Evolutionary conservation across 2,113 vertebrate species (phyloP), one percentile per base, ranked within the genome.

Genomic region (Oophaga pumilio): DNA sequence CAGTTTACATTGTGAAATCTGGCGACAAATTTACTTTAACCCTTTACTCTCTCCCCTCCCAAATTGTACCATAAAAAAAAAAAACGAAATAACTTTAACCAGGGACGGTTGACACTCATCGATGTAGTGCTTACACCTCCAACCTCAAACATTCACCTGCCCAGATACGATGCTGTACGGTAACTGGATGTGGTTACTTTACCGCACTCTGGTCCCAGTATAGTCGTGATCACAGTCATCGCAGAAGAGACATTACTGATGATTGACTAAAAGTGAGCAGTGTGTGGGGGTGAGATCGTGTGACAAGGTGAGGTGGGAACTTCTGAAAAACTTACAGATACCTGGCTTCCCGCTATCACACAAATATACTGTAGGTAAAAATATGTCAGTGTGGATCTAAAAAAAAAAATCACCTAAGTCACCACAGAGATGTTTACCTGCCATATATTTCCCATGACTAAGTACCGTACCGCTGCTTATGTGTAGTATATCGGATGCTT

Each of bases 251-350:
- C 53, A 12, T 43, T 1, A 28, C 79, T 2, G 15, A 4, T 62
- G 5, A 22, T 6, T 83, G 62, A 83, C 43, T 83, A 52, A 69
- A 43, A 83, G 22, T 6, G 81, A 69, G 64, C 49, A 50, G 43
- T 53, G 81, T 26, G 81, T 83, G 49, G 81, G 81, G 62, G 81
- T 82, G 59, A 49, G 28, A 49, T 33, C 6, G 56, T 49, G 80
- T 50, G 33, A 68, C 33, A 68, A 82, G 81, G 81, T 83, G 81
- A 83, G 62, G 22, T 7, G 52, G 81, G 49, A 68, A 83, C 43
- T 69, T 83, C 81, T 83, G 13, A 66, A 82, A 43, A 66, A 50
- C 4, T 24, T 50, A 15, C 80, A 66, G 11, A 6, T 49, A 82
- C 62, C 60, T 68, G 62, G 1, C 49, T 52, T 66, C 79, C 57